These are phyloP conservation scores for Cassiopea xamachana DNA, from an alignment of 30 jellyfish, hydroid and myxozoan genomes.

Conservation along the genomic window DNA sequence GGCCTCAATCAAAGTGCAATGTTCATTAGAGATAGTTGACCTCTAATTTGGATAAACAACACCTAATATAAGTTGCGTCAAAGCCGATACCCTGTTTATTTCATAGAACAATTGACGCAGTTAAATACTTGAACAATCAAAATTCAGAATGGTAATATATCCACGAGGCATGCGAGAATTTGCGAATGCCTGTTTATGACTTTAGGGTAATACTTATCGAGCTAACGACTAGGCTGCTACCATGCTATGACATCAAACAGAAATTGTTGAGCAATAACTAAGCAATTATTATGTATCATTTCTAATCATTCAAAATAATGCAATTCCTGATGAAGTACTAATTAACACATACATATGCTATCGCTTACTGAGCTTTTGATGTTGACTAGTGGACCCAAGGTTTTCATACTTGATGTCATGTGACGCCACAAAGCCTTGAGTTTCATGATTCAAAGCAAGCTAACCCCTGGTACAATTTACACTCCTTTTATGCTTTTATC, in stretches of 20 bases:
- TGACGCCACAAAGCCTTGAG: no score
- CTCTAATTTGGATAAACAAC: neutral
- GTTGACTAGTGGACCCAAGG: no score
- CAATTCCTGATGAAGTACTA: no score
- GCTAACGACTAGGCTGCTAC: neutral
- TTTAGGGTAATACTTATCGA: neutral
- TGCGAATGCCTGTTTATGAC: neutral
- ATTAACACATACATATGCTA: no score
- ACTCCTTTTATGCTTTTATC: no score
- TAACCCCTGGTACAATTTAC: no score
- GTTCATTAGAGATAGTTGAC: neutral
- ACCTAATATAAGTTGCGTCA: neutral
- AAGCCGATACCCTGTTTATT: neutral
- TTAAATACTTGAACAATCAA: neutral
- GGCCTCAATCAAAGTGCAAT: neutral
- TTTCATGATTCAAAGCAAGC: no score
- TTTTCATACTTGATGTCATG: no score
- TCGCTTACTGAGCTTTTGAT: no score
- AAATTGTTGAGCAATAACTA: neutral
- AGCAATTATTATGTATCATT: neutral
- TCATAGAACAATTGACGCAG: neutral
- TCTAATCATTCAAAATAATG: no score
- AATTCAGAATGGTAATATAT: neutral
- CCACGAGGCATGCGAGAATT: neutral
- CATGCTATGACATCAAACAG: conserved; percentile 1